Evolutionary conservation across 2,797 vertebrate species (phyloP), one percentile per base, ranked within the genome.

Genomic region (Dermochelys coriacea): DNA sequence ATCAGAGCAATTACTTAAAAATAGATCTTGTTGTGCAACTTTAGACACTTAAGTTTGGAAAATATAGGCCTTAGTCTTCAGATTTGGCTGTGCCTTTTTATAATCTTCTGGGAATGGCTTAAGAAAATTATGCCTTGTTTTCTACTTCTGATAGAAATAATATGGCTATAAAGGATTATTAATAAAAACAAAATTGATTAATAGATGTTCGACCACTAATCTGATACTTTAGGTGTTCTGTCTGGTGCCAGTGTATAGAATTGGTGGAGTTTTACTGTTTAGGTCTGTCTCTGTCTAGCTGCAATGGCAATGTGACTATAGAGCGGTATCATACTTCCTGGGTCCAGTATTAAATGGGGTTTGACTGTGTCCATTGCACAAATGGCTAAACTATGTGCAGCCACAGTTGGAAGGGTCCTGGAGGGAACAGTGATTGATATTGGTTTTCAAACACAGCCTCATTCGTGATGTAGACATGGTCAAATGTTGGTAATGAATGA

Each of bases 381-480:
- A 16, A 0, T 2, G 1, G 12, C 57, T 23, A 4, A n/a, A 34
- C 5, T 45, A 31, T n/a, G 71, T 61, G 80, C 92, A 88, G 34
- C 54, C 34, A 31, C 6, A 0, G 23, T 34, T 51, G 31, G 75
- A 37, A 50, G 1, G 2, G 11, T 6, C n/a, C 8, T 10, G 11
- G 59, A 79, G 80, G 59, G 34, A 59, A 25, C 12, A 5, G 4
- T 15, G 27, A n/a, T 2, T 23, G 4, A 21, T 14, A 50, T 5
- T 82, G 74, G 8, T 2, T 16, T 16, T 64, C 55, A 85, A 81
- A 23, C 80, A 52, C 77, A n/a, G 77, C 77, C 94, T 19, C 0
- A 0, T 57, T 82, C 27, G n/a, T 0, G 0, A 41, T 6, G 1
- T 80, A 52, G 8, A 19, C 0, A 0, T 25, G 12, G 68, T 79